Evolutionary conservation across 2,113 vertebrate genomes (phyloP).

Genomic region (Anolis carolinensis): DNA sequence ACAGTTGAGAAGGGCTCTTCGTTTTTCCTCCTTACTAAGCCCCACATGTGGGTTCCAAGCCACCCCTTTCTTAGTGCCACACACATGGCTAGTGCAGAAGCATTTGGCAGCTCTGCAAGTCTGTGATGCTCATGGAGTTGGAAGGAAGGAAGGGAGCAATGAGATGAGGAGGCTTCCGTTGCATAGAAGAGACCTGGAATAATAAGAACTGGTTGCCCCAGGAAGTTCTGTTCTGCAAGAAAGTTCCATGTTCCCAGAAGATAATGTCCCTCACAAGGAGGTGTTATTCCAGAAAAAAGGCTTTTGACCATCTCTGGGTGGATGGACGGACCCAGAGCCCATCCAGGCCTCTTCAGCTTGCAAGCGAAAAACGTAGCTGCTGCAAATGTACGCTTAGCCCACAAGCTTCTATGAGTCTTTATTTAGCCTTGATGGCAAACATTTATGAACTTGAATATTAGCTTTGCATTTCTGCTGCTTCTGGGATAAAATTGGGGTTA

Average conservation of each 20-base stretch:
- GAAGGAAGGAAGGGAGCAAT: not conserved
- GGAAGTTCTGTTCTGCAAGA: not conserved
- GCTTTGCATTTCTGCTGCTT: not conserved
- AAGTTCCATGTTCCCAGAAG: not conserved
- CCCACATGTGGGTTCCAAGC: not conserved
- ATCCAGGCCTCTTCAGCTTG: not conserved
- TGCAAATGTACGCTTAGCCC: not conserved
- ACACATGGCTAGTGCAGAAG: not conserved
- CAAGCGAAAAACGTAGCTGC: not conserved
- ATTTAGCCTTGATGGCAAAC: not conserved
- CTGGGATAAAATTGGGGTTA: no score
- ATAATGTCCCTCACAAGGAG: not conserved
- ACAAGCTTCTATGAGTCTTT: not conserved
- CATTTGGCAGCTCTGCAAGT: not conserved
- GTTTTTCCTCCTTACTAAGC: not conserved
- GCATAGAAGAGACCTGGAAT: not conserved
- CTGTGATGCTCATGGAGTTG: not conserved
- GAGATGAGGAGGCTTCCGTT: not conserved
- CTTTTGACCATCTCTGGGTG: not conserved
- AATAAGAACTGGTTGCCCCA: not conserved
- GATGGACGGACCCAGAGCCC: not conserved
- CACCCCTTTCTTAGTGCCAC: not conserved
- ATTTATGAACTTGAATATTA: not conserved
- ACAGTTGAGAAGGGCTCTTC: not conserved
- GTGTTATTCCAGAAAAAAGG: not conserved